Base-by-base conservation (phyloP, 2,113 vertebrate species). In the Ondatra zibethicus region DNA sequence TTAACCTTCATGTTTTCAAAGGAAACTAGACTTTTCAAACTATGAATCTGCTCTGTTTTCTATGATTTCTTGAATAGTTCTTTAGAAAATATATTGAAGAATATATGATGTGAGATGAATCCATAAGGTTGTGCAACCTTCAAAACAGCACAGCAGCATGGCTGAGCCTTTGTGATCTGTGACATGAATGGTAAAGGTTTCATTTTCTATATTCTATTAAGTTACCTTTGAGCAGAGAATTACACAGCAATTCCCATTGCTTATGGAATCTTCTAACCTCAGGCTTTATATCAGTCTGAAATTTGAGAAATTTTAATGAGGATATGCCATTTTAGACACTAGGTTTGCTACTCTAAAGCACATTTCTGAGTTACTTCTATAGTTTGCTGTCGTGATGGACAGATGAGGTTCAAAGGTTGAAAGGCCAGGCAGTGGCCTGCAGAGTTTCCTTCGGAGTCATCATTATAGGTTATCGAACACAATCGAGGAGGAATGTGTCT, bases 21-120 rank as follows among this genome's bases (percentile, higher is more conserved):
- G 3, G 42, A 86, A 94, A 86, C 1, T 68, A 10, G 17, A 3
- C 1, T 87, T 92, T 94, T 27, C 10, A 88, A 78, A 84, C 29
- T 78, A 31, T 58, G 52, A 0, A 7, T 89, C 27, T 91, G 4
- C 73, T 75, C 80, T 31, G 3, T 25, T 19, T 58, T 90, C 8
- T 13, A 75, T 58, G 63, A 52, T 58, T 91, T 92, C 21, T 78
- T 90, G 3, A 78, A 31, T 91, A 77, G 93, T 84, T 87, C 14
- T 89, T 96, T 91, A 89, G 50, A 93, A 95, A 85, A n/a, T 50
- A 94, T 25, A 7, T 66, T 96, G 11, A 87, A 16, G 25, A 88
- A 29, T 88, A 70, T 33, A 81, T 52, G 0, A 65, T 23, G 1
- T 65, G 21, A 95, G 29, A 19, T 39, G 84, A 93, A 88, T 84